These are phyloP conservation scores for Hypomesus transpacificus DNA, from an alignment of 2,113 vertebrate genomes.

Conservation along the genomic window DNA sequence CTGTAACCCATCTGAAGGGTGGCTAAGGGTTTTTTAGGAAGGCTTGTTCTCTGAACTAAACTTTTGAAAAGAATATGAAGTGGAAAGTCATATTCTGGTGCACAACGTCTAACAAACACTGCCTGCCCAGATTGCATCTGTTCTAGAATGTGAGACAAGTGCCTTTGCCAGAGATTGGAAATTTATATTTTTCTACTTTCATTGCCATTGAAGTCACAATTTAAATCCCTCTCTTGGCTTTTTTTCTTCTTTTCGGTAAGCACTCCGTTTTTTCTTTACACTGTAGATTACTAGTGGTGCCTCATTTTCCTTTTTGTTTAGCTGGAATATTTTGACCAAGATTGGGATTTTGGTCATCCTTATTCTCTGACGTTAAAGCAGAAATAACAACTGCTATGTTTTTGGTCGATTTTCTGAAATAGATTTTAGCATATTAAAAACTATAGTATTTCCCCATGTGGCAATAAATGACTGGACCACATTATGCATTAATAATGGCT, in stretches of 20 bases:
- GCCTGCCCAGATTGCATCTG: conserved; percentile 34
- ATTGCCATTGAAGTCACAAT: conserved; percentile 47
- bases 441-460: background rate
- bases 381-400: conserved; percentile 18
- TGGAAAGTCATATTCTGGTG: conserved; percentile 24
- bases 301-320: conserved; percentile 1
- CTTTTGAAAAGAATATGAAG: conserved; percentile 17
- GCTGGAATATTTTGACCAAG: conserved; percentile 37
- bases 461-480: conserved; percentile 42
- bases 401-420: conserved; percentile 27
- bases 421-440: conserved; percentile 1
- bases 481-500: conserved; percentile 21
- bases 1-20: conserved; percentile 1
- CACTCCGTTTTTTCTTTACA: conserved; percentile 24
- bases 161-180: conserved; percentile 49
- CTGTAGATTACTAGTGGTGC: conserved; percentile 15
- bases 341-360: conserved; percentile 18
- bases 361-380: conserved; percentile 33
- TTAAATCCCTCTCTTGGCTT: conserved; percentile 40
- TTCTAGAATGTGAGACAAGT: conserved; percentile 36
- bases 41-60: background rate
- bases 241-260: conserved; percentile 34
- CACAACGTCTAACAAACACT: conserved; percentile 41
- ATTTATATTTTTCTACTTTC: conserved; percentile 54
- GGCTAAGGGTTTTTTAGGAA: conserved; percentile 13